These are phyloP conservation scores for Xylocampa areola DNA, from an alignment of 2,888 invertebrate species.

Conservation along the genomic window DNA sequence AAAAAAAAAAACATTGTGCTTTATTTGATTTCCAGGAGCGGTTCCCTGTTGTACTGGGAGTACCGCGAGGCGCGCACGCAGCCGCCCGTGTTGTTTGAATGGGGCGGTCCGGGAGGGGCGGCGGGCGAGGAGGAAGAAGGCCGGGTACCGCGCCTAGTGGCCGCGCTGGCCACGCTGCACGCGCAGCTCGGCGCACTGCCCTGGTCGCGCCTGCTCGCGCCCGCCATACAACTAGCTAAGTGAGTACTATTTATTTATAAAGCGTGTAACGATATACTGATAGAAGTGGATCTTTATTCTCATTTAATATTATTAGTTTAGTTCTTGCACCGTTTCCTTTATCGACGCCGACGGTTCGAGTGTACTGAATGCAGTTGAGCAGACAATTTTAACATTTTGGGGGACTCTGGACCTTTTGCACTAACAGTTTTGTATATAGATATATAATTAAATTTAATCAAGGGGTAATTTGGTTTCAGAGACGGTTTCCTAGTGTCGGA, in stretches of 20 bases:
- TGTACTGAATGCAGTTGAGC: too few relatives aligned
- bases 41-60: constrained; percentile 93
- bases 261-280: too few relatives aligned
- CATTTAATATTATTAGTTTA: too few relatives aligned
- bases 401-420: too few relatives aligned
- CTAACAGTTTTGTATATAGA: too few relatives aligned
- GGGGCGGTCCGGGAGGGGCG: constrained; percentile 64
- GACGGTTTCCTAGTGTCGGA: constrained; percentile 71
- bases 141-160: constrained; percentile 74
- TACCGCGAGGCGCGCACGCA: constrained; percentile 86
- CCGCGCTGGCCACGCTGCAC: constrained; percentile 77
- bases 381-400: too few relatives aligned
- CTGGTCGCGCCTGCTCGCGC: constrained; percentile 75
- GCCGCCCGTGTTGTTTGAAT: constrained; percentile 78
- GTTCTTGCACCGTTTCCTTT: too few relatives aligned
- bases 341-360: too few relatives aligned
- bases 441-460: too few relatives aligned
- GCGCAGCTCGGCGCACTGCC: constrained; percentile 72
- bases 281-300: too few relatives aligned
- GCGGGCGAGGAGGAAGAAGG: constrained; percentile 23
- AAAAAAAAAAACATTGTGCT: too few relatives aligned
- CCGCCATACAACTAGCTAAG: constrained; percentile 76
- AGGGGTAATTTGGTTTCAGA: constrained; percentile 56
- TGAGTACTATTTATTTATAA: constrained; percentile 31
- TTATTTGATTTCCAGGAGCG: constrained; percentile 89